A percentile compares a stretch with the other conserved stretches of the same genome.
Conservation (phyloP, 2,797 vertebrate genomes). For the Enteromius fasciolatus region DNA sequence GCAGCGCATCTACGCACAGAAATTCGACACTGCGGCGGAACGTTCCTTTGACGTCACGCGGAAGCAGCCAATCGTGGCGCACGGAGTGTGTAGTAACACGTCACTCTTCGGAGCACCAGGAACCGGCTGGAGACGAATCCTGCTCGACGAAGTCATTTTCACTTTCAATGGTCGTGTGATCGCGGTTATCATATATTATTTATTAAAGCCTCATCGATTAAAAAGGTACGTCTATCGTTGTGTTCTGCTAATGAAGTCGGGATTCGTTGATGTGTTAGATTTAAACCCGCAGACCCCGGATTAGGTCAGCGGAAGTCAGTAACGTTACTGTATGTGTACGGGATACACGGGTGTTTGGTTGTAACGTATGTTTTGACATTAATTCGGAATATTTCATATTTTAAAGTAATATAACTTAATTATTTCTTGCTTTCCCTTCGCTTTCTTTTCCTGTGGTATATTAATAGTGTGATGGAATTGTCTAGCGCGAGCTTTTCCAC, state of each 20-base stretch:
- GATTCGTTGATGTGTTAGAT: background rate
- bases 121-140: conserved; percentile 65
- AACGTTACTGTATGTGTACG: background rate
- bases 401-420: background rate
- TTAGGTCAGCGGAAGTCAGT: conserved; percentile 30
- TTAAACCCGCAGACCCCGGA: background rate
- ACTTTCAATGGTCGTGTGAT: conserved; percentile 61
- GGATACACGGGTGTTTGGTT: background rate
- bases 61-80: conserved; percentile 66
- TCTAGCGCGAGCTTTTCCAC: background rate
- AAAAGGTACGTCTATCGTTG: conserved; percentile 16
- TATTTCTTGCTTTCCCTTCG: background rate
- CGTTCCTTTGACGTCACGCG: conserved; percentile 46
- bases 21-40: background rate
- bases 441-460: background rate
- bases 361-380: background rate
- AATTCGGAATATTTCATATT: background rate
- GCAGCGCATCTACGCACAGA: background rate
- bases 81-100: conserved; percentile 73
- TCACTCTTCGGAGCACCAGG: conserved; percentile 68
- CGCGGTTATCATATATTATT: conserved; percentile 32
- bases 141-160: conserved; percentile 46
- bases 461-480: background rate
- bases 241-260: background rate
- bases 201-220: conserved; percentile 13